These are phyloP conservation scores for Rhopalosiphum nymphaeae DNA, from an alignment of 2,888 invertebrate species.

Conservation along the genomic window DNA sequence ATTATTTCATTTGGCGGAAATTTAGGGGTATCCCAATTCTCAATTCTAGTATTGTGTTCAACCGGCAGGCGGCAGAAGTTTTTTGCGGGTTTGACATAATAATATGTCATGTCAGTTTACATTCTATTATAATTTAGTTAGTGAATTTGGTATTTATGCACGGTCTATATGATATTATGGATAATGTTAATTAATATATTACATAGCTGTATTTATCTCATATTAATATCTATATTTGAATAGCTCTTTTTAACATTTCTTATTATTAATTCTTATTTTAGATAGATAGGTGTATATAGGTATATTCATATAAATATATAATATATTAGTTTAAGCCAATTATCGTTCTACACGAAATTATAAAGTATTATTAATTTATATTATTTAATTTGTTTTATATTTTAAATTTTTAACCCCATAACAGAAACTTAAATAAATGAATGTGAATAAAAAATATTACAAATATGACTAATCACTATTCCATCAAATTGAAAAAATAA, in stretches of 20 bases:
- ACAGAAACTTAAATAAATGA: neutral
- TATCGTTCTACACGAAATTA: neutral
- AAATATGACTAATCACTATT: neutral
- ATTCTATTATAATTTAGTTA: neutral
- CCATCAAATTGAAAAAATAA: neutral
- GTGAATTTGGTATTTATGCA: neutral
- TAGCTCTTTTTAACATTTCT: neutral
- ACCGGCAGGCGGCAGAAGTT: neutral
- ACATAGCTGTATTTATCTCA: neutral
- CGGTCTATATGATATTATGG: neutral
- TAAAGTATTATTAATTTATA: neutral
- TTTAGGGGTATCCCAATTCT: conserved; percentile 10
- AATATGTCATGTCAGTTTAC: neutral
- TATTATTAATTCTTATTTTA: neutral
- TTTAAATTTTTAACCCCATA: neutral
- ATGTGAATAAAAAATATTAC: neutral
- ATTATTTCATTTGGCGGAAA: conserved; percentile 22
- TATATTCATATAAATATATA: neutral
- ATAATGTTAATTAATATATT: neutral
- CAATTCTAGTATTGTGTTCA: conserved; percentile 8
- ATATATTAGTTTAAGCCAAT: neutral
- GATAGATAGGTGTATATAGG: too few relatives aligned
- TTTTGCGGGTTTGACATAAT: neutral
- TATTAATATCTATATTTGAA: neutral
- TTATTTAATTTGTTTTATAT: neutral